These are phyloP conservation scores for Auanema freiburgensis DNA, from an alignment of 2,888 invertebrate species.

Conservation along the genomic window DNA sequence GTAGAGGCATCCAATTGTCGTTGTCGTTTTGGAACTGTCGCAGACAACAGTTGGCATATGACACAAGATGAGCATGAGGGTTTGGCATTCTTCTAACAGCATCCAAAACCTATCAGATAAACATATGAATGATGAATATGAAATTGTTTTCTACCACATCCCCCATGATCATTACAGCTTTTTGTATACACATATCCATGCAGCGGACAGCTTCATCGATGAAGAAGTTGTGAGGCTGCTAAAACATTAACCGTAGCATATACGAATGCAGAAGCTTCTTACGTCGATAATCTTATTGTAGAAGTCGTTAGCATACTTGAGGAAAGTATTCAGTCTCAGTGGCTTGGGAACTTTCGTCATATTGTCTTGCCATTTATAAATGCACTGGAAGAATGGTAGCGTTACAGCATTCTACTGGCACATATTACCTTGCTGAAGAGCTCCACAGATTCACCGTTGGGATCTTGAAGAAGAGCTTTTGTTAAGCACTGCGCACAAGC, in stretches of 20 bases:
- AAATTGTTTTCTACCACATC: constrained; percentile 12
- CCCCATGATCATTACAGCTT: constrained; percentile 11
- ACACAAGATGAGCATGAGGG: constrained; percentile 31
- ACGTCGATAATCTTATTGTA: constrained; percentile 6
- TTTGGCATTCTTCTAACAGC: constrained; percentile 29
- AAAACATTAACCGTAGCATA: not conserved
- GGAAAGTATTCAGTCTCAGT: constrained; percentile 6
- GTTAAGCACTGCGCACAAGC: constrained; percentile 1
- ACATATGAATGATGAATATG: not conserved
- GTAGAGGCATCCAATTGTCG: constrained; percentile 15
- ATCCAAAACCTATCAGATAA: constrained; percentile 22
- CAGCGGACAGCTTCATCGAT: not conserved
- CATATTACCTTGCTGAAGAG: constrained; percentile 16
- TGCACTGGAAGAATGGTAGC: constrained; percentile 8
- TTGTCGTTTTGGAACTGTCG: constrained; percentile 24
- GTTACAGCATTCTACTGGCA: too few relatives aligned
- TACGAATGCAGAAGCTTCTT: too few relatives aligned
- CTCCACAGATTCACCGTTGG: not conserved
- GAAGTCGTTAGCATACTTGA: constrained; percentile 11
- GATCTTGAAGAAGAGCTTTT: constrained; percentile 6
- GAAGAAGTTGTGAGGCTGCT: not conserved
- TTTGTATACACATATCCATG: constrained; percentile 8
- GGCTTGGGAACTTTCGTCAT: constrained; percentile 14
- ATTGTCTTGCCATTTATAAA: constrained; percentile 20
- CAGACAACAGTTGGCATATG: constrained; percentile 31